Evolutionary conservation across 2,888 invertebrate species (phyloP).

Genomic region (Strigamia maritima): DNA sequence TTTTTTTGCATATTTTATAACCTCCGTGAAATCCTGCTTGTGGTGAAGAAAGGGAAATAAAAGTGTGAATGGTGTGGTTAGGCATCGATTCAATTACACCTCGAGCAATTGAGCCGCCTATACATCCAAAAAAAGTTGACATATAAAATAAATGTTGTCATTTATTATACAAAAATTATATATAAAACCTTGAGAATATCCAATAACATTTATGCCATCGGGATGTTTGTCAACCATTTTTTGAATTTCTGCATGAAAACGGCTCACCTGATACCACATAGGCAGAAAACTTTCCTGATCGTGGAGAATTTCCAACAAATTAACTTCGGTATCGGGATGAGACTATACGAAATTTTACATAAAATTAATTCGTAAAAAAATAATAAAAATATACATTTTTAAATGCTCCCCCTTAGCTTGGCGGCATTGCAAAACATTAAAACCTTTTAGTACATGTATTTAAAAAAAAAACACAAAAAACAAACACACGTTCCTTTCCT

Average conservation of each 20-base stretch:
- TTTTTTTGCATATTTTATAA: background rate
- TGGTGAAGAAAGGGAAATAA: slow-evolving; percentile 12
- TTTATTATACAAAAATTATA: too few relatives aligned
- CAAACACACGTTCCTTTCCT: too few relatives aligned
- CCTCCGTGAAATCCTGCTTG: slow-evolving; percentile 34
- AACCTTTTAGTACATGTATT: too few relatives aligned
- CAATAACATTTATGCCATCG: slow-evolving; percentile 78
- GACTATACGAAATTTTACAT: slow-evolving; percentile 58
- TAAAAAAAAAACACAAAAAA: background rate
- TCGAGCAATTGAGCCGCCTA: slow-evolving; percentile 25
- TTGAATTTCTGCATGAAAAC: slow-evolving; percentile 68
- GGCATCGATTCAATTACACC: slow-evolving; percentile 22
- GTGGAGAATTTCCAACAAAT: slow-evolving; percentile 71
- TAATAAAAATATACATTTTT: too few relatives aligned
- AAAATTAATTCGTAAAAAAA: too few relatives aligned
- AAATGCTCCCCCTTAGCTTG: too few relatives aligned
- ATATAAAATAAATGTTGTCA: too few relatives aligned
- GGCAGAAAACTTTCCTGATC: slow-evolving; percentile 79
- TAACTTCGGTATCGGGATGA: slow-evolving; percentile 79
- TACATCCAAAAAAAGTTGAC: too few relatives aligned
- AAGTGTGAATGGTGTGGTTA: slow-evolving; percentile 12
- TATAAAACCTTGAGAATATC: slow-evolving; percentile 49
- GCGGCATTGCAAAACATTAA: too few relatives aligned
- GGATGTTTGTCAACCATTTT: slow-evolving; percentile 71
- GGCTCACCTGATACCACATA: slow-evolving; percentile 79